Base-by-base conservation (phyloP, 1,140 invertebrate species). In the Drosophila takahashii region DNA sequence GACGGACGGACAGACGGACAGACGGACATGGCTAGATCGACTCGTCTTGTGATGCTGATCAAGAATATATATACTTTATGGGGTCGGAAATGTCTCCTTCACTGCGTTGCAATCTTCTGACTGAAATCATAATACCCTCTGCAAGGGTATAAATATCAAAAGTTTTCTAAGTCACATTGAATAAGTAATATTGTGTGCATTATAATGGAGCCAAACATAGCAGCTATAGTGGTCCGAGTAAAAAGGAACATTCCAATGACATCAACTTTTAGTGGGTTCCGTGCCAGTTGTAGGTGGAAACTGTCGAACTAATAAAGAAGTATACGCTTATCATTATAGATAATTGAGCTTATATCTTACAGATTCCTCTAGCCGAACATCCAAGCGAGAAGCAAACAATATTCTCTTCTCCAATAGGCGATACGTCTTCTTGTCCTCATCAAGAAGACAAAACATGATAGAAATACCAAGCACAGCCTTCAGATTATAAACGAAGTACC, bases 161-260 rank as follows among this genome's bases (percentile, higher is more conserved):
- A 74, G 47, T 74, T 27, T 27, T 74, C n/a, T 6, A 75, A 34
- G 0, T 73, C 70, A 36, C 53, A 75, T 47, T 75, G 71, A 34
- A 74, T 74, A 0, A 74, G 50, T 26, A 42, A 48, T 32, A 73
- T 51, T 4, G 50, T 36, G 34, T 74, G 13, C 8, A 39, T 56
- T 9, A 62, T 29, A 5, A 74, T 0, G 15, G 71, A 74, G 18
- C 58, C 39, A 32, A 36, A 15, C 50, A 74, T 42, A 5, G 32
- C 44, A 7, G 69, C 15, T 1, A 36, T 34, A 11, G 16, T n/a
- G 3, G 10, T 27, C 3, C 41, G 67, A n/a, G 36, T 36, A 2
- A 72, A 4, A 10, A 22, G 11, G 34, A 61, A 72, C 13, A 54
- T 18, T 1, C 52, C 3, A 66, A 73, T 10, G 0, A 72, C 15